Evolutionary conservation across 2,113 vertebrate genomes (phyloP), one percentile per base, ranked within the genome.

Genomic region (Sclerurus mexicanus): DNA sequence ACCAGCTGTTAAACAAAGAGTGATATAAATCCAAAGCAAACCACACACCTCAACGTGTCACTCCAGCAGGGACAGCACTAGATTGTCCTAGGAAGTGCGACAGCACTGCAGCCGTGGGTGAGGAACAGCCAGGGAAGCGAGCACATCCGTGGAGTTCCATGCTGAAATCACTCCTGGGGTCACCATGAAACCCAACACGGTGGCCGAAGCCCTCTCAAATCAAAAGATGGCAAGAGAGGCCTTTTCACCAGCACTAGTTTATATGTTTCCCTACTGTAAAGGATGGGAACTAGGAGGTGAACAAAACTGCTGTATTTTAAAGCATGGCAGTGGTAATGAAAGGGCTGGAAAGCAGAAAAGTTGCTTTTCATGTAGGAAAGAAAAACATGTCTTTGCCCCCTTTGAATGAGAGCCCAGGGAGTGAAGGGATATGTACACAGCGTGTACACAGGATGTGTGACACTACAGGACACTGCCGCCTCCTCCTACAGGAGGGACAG

Each of bases 341-440:
- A 39, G 33, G 22, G 10, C 28, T 17, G 37, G 28, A 63, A 63
- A 68, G 40, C 24, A 75, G 56, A 35, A 15, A 56, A 49, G 55
- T 11, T 27, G 19, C 24, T 60, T 82, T n/a, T 25, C 39, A 1
- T 0, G 1, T 5, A 60, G 9, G 5, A 20, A 35, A 72, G 67
- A 31, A 83, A 85, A 89, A 35, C 1, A 2, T 16, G 23, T 10
- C 17, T 27, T 50, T 66, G 42, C 10, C 37, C 13, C 3, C 37
- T 7, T 12, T 0, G 20, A n/a, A 35, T 6, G 12, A 28, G 62
- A 40, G 39, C 6, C 9, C 42, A 19, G 31, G 9, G 30, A 33
- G 49, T 0, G 0, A 49, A 56, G 56, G 67, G 21, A 25, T 28
- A 1, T 0, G 6, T 2, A 14, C 0, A 1, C 1, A 14, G 25